phyloP scores from a whole-genome alignment of 2,113 vertebrate species.

The Meriones unguiculatus region DNA sequence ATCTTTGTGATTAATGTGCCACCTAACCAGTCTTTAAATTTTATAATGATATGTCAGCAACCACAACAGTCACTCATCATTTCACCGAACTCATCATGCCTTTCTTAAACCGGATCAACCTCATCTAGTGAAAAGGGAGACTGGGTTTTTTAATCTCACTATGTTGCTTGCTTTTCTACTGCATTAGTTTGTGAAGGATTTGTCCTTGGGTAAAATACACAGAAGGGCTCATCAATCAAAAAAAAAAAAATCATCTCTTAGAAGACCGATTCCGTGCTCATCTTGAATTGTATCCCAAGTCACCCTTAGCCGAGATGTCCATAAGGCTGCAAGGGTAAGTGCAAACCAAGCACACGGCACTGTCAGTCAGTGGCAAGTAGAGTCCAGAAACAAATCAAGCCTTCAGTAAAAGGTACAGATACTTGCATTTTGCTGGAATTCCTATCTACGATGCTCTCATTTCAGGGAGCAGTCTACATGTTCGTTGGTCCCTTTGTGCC shows the following conservation, averaged over 20 bases:
- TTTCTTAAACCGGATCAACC: slow-evolving; percentile 20
- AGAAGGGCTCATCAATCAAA: neutral
- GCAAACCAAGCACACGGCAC: neutral
- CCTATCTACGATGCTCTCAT: slow-evolving; percentile 45
- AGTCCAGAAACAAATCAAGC: slow-evolving; percentile 15
- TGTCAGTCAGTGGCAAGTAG: neutral
- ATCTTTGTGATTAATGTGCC: neutral
- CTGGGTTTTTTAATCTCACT: neutral
- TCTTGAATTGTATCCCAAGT: neutral
- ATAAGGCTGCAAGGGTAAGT: neutral
- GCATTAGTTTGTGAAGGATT: neutral
- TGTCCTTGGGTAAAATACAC: slow-evolving; percentile 19
- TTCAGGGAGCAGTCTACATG: slow-evolving; percentile 41
- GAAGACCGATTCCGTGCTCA: neutral
- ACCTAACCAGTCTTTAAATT: slow-evolving; percentile 25
- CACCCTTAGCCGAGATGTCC: neutral
- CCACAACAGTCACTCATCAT: neutral
- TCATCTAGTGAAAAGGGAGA: neutral
- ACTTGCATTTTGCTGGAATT: slow-evolving; percentile 53
- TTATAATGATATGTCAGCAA: neutral
- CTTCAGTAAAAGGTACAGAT: slow-evolving; percentile 32
- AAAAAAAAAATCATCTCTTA: neutral
- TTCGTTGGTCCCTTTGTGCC: slow-evolving; percentile 12
- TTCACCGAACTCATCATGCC: neutral
- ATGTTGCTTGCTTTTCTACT: neutral